Conservation (phyloP, 92 coral and sea anemone species). For the Epizoanthus ramosus region DNA sequence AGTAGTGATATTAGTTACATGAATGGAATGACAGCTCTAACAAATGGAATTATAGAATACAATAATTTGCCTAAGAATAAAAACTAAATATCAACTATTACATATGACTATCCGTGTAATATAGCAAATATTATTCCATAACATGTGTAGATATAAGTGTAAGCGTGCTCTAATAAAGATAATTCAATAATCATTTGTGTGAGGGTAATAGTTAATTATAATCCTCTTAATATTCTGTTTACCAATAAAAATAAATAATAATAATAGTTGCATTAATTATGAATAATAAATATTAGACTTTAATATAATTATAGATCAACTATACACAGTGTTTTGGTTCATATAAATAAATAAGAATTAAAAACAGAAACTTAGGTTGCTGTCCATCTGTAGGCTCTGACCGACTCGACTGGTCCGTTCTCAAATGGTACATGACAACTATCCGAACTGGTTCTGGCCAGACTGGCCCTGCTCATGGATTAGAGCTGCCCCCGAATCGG, state of each 20-base stretch:
- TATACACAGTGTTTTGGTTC: too few species aligned
- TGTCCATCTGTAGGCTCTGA: too few species aligned
- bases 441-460: too few species aligned
- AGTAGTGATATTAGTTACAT: background rate
- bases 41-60: background rate
- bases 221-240: background rate
- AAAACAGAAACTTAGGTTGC: too few species aligned
- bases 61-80: background rate
- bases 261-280: too few species aligned
- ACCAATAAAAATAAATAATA: background rate
- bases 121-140: background rate
- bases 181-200: constrained; percentile 14
- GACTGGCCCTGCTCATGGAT: too few species aligned
- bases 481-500: too few species aligned
- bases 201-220: background rate
- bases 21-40: background rate
- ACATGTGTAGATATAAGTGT: constrained; percentile 8
- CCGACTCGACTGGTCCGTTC: too few species aligned
- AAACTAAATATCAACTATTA: background rate
- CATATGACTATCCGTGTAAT: background rate
- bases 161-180: constrained; percentile 15
- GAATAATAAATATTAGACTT: too few species aligned
- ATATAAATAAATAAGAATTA: too few species aligned
- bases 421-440: too few species aligned
- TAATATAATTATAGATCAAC: too few species aligned